Evolutionary conservation across 2,113 vertebrate genomes (phyloP), one percentile per base, ranked within the genome.

Genomic region (Mesoclemmys tuberculata): DNA sequence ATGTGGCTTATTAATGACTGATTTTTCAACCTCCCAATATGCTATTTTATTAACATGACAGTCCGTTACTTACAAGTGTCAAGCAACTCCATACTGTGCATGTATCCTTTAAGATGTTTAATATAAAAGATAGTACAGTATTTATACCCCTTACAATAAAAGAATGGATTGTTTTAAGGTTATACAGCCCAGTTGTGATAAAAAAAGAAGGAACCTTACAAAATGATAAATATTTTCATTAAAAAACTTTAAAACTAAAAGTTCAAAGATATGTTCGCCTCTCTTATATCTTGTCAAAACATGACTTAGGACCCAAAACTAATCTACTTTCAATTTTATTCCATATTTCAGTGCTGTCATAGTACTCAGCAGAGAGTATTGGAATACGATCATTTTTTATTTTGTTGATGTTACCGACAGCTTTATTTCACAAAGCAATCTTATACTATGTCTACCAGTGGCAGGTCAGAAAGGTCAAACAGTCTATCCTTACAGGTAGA

Each of bases 351-450:
- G 98, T 31, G 95, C 98, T 99, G 99, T 99, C 99, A 99, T 97
- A 96, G 98, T 97, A 98, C 97, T 98, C 97, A 98, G 98, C 98
- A 97, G 98, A 98, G 97, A 98, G 98, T 98, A 99, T 98, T 98
- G 98, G 98, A 98, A 98, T 97, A 98, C 98, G 98, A 98, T 98
- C 99, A 98, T 99, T 99, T 99, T 99, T 99, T 99, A 99, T 99
- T 99, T 99, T 98, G 98, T 98, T 98, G 98, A 98, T 98, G 98
- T 98, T 98, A 99, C 98, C 99, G 99, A 99, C 99, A 99, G 99
- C 99, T 99, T 99, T 99, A 99, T 99, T 99, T 99, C 99, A 99
- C 98, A 98, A 99, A 99, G 99, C 99, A 99, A 99, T 99, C 99
- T 99, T 98, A 98, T 97, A 98, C 98, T 98, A 98, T 98, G 98